Percentiles rank a stretch among this genome's conserved stretches.
Conservation (phyloP, 2,113 vertebrate genomes). For the Poeciliopsis retropinna region DNA sequence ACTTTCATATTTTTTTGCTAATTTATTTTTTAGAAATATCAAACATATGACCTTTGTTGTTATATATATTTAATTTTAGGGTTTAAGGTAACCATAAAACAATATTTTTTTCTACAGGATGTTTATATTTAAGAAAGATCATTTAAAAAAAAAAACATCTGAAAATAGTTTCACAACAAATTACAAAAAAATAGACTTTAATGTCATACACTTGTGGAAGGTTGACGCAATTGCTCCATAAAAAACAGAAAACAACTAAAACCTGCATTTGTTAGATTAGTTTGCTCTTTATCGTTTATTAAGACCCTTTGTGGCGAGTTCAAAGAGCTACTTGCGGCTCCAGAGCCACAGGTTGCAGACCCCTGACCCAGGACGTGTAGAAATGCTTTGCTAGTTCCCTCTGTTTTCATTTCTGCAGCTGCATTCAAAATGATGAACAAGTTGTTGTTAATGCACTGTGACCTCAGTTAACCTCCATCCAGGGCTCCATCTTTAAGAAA, state of each 20-base stretch:
- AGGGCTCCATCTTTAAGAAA: background rate
- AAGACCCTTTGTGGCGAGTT: background rate
- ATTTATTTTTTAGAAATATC: background rate
- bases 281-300: background rate
- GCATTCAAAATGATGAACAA: background rate
- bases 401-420: background rate
- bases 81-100: too few relatives aligned
- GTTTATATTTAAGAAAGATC: too few relatives aligned
- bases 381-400: background rate
- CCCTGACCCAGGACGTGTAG: background rate
- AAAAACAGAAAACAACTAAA: too few relatives aligned
- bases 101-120: too few relatives aligned
- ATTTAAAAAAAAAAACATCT: too few relatives aligned
- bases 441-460: background rate
- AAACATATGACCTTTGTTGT: background rate
- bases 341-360: background rate
- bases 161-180: background rate
- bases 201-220: too few relatives aligned
- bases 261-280: too few relatives aligned
- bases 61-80: too few relatives aligned
- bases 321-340: background rate
- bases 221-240: too few relatives aligned
- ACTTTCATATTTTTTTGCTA: too few relatives aligned
- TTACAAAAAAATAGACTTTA: background rate
- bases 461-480: background rate